A percentile compares a stretch with the other conserved stretches of the same genome.
phyloP scores from a whole-genome alignment of 1,140 invertebrate species.

The Lordiphosa mommai region DNA sequence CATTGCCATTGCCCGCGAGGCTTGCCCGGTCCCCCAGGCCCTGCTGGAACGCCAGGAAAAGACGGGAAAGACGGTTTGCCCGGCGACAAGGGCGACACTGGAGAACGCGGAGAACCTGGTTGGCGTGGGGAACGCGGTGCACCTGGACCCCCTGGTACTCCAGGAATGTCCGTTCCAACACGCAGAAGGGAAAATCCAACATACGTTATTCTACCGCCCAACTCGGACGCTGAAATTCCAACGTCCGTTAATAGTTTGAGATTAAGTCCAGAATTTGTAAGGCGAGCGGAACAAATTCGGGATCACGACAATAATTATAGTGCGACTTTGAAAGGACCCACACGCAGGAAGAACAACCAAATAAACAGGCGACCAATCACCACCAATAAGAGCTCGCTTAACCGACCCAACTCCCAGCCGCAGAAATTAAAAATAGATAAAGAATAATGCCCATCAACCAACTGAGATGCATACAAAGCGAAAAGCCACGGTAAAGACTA shows the following conservation, averaged over 20 bases:
- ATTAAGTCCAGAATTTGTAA: background rate
- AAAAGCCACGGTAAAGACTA: too few species aligned
- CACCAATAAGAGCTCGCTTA: too few species aligned
- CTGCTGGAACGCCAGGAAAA: conserved; percentile 12
- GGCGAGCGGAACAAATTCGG: too few species aligned
- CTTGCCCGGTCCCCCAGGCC: conserved; percentile 15
- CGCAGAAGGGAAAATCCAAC: background rate
- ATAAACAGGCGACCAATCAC: too few species aligned
- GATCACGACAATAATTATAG: too few species aligned
- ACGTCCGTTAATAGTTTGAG: too few species aligned
- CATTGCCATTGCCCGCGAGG: conserved; percentile 16
- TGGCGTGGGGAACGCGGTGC: conserved; percentile 15
- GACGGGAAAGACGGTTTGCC: conserved; percentile 9
- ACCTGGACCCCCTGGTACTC: conserved; percentile 14
- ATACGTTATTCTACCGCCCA: background rate
- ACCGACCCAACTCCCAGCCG: too few species aligned
- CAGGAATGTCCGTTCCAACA: background rate
- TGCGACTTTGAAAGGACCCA: too few species aligned
- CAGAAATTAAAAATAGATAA: too few species aligned
- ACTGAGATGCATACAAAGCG: too few species aligned
- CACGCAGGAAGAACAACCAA: too few species aligned
- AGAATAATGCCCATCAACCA: too few species aligned
- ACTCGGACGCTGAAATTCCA: background rate
- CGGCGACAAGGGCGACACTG: conserved; percentile 18
- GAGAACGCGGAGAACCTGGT: conserved; percentile 17